phyloP scores from a whole-genome alignment of 2,888 invertebrate genomes.

The Ephialtes manifestator region DNA sequence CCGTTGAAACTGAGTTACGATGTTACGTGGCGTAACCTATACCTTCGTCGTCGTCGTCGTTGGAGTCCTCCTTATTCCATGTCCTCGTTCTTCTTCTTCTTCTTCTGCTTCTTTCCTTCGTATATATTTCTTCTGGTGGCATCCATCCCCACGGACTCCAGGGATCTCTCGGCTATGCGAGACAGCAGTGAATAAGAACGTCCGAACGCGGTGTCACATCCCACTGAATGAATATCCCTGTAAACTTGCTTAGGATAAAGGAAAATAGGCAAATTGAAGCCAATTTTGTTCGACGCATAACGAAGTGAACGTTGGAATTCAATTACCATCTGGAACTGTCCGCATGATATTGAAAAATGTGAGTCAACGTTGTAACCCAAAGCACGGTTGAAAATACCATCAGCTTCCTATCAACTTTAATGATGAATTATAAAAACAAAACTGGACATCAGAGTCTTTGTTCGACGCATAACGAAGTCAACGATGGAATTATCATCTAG shows the following conservation, averaged over 20 bases:
- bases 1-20: constrained; percentile 83
- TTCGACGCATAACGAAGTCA: constrained; percentile 51
- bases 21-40: constrained; percentile 77
- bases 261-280: constrained; percentile 65
- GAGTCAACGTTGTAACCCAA: neutral
- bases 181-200: constrained; percentile 37
- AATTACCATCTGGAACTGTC: neutral
- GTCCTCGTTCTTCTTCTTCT: constrained; percentile 35
- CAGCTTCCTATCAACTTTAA: constrained; percentile 1
- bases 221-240: constrained; percentile 34
- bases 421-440: constrained; percentile 60
- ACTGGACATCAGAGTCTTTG: too few relatives aligned
- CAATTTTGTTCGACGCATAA: constrained; percentile 53
- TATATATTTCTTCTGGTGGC: constrained; percentile 26
- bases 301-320: constrained; percentile 38
- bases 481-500: neutral
- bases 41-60: constrained; percentile 57
- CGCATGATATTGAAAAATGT: neutral
- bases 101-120: constrained; percentile 29
- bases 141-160: constrained; percentile 31
- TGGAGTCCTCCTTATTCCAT: constrained; percentile 62
- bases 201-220: constrained; percentile 30
- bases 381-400: neutral
- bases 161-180: constrained; percentile 20
- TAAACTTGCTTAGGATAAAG: constrained; percentile 55